Percentiles rank a stretch among this genome's conserved stretches.
phyloP scores from a whole-genome alignment of 2,888 invertebrate genomes.

The Myathropa florea region DNA sequence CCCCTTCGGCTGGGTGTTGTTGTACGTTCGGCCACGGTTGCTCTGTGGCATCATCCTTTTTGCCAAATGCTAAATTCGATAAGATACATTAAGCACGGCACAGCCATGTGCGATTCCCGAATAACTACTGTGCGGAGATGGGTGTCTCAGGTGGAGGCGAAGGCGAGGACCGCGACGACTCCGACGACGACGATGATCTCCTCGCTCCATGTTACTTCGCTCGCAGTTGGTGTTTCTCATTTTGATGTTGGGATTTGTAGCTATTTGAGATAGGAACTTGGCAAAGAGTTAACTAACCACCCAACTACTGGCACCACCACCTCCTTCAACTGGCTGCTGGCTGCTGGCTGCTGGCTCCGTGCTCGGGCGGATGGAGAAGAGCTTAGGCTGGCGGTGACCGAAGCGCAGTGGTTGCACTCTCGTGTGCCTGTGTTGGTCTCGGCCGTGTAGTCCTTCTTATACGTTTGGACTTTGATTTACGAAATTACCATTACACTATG shows the following conservation, averaged over 20 bases:
- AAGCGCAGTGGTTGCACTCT: conserved; percentile 7
- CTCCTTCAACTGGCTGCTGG: background rate
- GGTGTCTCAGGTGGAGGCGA: conserved; percentile 26
- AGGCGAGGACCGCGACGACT: conserved; percentile 28
- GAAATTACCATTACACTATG: conserved; percentile 58
- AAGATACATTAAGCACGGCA: conserved; percentile 71
- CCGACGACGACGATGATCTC: conserved; percentile 47
- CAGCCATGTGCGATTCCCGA: conserved; percentile 72
- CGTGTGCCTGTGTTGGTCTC: background rate
- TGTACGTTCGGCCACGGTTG: conserved; percentile 1
- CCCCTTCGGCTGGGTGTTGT: background rate
- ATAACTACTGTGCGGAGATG: conserved; percentile 71
- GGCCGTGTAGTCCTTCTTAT: conserved; percentile 29
- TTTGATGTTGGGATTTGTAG: conserved; percentile 71
- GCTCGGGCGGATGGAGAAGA: conserved; percentile 3
- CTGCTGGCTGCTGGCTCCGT: background rate
- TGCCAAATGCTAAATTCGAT: conserved; percentile 72
- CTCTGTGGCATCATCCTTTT: conserved; percentile 63
- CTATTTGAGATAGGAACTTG: conserved; percentile 70
- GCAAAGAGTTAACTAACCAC: conserved; percentile 69
- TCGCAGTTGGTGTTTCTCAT: conserved; percentile 67
- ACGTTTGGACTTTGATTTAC: conserved; percentile 62
- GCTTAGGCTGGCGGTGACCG: background rate
- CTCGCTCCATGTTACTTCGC: conserved; percentile 52
- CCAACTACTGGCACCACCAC: conserved; percentile 50